Percentiles rank a stretch among this genome's conserved stretches.
phyloP scores from a whole-genome alignment of 2,888 invertebrate genomes.

The Vesta saturnalis region DNA sequence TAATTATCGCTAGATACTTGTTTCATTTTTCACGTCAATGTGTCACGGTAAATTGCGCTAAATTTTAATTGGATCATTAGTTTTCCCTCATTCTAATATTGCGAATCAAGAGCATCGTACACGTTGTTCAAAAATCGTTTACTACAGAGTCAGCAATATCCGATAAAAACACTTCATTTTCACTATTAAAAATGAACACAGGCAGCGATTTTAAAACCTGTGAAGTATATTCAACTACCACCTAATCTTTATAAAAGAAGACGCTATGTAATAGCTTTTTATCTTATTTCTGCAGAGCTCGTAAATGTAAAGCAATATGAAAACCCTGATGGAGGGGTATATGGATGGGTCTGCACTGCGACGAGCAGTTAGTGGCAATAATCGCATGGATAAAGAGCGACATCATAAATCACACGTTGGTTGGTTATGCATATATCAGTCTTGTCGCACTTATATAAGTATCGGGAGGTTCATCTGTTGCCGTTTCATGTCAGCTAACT shows the following conservation, averaged over 20 bases:
- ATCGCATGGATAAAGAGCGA: slow-evolving; percentile 38
- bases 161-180: slow-evolving; percentile 29
- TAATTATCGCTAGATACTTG: slow-evolving; percentile 18
- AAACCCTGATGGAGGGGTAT: slow-evolving; percentile 38
- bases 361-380: slow-evolving; percentile 40
- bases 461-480: slow-evolving; percentile 31
- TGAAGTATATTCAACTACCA: slow-evolving; percentile 29
- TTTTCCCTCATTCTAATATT: slow-evolving; percentile 36
- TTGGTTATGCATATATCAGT: slow-evolving; percentile 38
- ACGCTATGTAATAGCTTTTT: slow-evolving; percentile 34
- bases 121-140: slow-evolving; percentile 18
- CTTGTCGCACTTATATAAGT: slow-evolving; percentile 29
- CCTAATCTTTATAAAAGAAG: slow-evolving; percentile 34
- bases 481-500: no score
- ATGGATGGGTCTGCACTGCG: slow-evolving; percentile 39
- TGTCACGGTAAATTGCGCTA: slow-evolving; percentile 25
- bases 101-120: slow-evolving; percentile 23
- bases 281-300: slow-evolving; percentile 36
- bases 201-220: slow-evolving; percentile 32
- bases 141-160: slow-evolving; percentile 20
- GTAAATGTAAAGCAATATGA: slow-evolving; percentile 37
- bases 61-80: slow-evolving; percentile 41
- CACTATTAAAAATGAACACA: slow-evolving; percentile 33
- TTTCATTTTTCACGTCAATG: slow-evolving; percentile 41
- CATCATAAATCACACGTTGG: slow-evolving; percentile 38